These are phyloP conservation scores for Germaria angustata DNA, from an alignment of 2,888 invertebrate genomes.

Conservation along the genomic window DNA sequence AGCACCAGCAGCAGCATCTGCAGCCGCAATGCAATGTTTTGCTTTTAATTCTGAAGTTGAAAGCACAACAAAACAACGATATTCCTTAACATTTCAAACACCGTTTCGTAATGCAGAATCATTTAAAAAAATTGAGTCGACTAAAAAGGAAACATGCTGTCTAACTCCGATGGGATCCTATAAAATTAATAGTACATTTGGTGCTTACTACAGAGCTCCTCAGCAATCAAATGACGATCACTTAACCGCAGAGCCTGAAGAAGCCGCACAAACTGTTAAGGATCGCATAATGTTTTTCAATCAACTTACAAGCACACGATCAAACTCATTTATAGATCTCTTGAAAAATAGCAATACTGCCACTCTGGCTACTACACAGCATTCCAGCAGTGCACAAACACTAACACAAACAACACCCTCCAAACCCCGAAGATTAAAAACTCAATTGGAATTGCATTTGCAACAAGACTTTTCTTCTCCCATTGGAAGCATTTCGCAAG, in stretches of 20 bases:
- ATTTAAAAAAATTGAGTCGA: not conserved
- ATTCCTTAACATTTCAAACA: too few relatives aligned
- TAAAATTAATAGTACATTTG: not conserved
- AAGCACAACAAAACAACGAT: not conserved
- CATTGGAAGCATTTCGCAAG: not conserved
- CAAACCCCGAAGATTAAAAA: conserved; percentile 39
- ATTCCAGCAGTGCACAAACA: not conserved
- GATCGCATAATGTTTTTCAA: conserved; percentile 53
- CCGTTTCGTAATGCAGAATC: too few relatives aligned
- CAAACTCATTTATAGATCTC: conserved; percentile 50
- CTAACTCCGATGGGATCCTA: not conserved
- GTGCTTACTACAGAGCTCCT: not conserved
- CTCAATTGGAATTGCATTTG: conserved; percentile 25
- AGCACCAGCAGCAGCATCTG: conserved; percentile 24
- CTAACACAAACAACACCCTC: not conserved
- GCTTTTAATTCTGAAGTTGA: not conserved
- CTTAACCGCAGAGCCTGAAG: not conserved
- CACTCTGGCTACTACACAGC: conserved; percentile 18
- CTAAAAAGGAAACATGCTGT: not conserved
- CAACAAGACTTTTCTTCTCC: not conserved
- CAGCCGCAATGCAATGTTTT: conserved; percentile 18
- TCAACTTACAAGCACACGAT: not conserved
- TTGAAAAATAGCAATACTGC: conserved; percentile 46
- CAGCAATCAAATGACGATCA: not conserved
- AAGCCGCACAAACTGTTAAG: conserved; percentile 25